Percentiles rank a stretch among this genome's conserved stretches.
Conservation (phyloP, 2,113 vertebrate genomes). For the Calonectris borealis region DNA sequence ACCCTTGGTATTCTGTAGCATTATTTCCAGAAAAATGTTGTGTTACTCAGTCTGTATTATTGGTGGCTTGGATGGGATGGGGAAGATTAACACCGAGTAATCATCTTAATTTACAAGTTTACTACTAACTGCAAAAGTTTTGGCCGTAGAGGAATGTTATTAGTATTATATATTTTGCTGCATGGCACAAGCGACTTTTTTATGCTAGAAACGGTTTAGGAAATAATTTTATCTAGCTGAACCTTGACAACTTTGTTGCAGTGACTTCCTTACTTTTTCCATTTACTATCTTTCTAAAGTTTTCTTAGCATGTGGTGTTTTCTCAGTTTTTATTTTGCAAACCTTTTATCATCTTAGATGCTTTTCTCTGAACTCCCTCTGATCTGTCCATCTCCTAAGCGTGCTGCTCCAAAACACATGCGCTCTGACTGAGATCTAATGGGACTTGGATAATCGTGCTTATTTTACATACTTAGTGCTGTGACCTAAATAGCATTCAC, state of each 20-base stretch:
- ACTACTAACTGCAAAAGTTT: not conserved
- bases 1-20: not conserved
- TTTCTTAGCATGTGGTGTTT: not conserved
- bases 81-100: not conserved
- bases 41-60: not conserved
- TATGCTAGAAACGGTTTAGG: not conserved
- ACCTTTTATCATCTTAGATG: constrained; percentile 25
- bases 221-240: not conserved
- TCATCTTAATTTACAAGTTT: not conserved
- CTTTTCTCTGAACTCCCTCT: constrained; percentile 9
- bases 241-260: not conserved
- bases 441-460: not conserved
- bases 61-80: not conserved
- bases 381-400: constrained; percentile 30
- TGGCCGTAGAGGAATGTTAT: not conserved
- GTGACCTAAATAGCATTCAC: constrained; percentile 37
- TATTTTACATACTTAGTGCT: constrained; percentile 29
- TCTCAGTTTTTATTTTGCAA: constrained; percentile 7
- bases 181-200: rapidly evolving
- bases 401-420: not conserved
- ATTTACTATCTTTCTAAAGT: not conserved
- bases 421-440: not conserved
- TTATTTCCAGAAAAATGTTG: not conserved
- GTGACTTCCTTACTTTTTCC: not conserved
- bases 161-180: not conserved